Base-by-base conservation (phyloP, 2,797 vertebrate species). In the Poliocrania exsul region DNA sequence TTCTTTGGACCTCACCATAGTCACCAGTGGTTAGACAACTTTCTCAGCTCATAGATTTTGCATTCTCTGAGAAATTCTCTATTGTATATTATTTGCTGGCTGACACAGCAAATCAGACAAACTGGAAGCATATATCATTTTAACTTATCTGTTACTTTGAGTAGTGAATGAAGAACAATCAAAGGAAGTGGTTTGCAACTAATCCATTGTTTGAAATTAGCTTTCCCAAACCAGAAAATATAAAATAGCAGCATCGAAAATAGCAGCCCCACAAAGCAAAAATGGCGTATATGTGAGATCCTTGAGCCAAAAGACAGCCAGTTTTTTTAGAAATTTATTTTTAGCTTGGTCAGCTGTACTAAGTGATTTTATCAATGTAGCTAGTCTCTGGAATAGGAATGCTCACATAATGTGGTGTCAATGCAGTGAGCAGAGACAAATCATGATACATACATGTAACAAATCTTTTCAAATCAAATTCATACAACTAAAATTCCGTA, bases 261-360 rank as follows among this genome's bases (percentile, higher is more conserved):
- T 83, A 93, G 86, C 70, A 92, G 62, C 89, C 56, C 80, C 64
- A 25, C 60, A 40, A 80, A 91, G 65, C 95, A 78, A 89, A 92
- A 92, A 77, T 50, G 37, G 40, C 1, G 0, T 50, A 11, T 77
- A n/a, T 78, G n/a, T 50, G 57, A 78, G 89, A 37, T 90, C 40
- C 69, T 77, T 85, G 29, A 92, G 58, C 73, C 81, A 84, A 90
- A 92, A 82, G 37, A 23, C 64, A 93, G 69, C n/a, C 67, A 60
- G 6, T 62, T 86, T 93, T 87, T 86, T 87, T 57, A 28, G 50
- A 62, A 54, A 79, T 83, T 82, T 94, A 75, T 94, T 94, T 95
- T 95, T 92, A 91, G 61, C 46, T 81, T 83, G 26, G n/a, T 94
- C 84, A 90, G 92, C 92, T 88, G 35, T 67, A 88, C 72, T 29